Evolutionary conservation across 2,888 invertebrate genomes (phyloP).

Genomic region (Eudemis profundana): DNA sequence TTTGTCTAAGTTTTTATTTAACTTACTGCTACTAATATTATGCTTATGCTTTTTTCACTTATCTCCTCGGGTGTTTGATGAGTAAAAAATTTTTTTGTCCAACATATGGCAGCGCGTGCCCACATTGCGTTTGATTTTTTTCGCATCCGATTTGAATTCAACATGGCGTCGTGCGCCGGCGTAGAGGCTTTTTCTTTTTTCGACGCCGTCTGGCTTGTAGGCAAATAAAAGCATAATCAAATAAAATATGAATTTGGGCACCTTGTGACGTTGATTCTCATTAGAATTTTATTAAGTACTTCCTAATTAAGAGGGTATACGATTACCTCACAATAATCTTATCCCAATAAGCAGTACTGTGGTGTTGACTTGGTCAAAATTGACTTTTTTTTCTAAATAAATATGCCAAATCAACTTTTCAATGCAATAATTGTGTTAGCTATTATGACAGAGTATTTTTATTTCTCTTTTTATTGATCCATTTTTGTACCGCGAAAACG

Average conservation of each 20-base stretch:
- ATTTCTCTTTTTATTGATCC: too few relatives aligned
- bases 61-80: constrained; percentile 43
- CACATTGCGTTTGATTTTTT: constrained; percentile 46
- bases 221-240: constrained; percentile 42
- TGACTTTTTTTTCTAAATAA: too few relatives aligned
- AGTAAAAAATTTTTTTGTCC: constrained; percentile 41
- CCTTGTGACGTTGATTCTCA: constrained; percentile 16
- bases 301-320: too few relatives aligned
- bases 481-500: too few relatives aligned
- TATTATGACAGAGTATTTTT: too few relatives aligned
- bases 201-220: constrained; percentile 40
- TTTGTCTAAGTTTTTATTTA: constrained; percentile 44
- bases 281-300: not conserved
- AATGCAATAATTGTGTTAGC: too few relatives aligned
- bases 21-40: constrained; percentile 46
- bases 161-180: constrained; percentile 40
- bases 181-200: constrained; percentile 40
- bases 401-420: too few relatives aligned
- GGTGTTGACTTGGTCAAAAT: too few relatives aligned
- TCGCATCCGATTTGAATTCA: constrained; percentile 45
- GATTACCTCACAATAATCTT: too few relatives aligned
- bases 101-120: constrained; percentile 45
- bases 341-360: too few relatives aligned
- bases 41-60: constrained; percentile 46
- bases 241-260: constrained; percentile 34